Conservation (phyloP, 1,140 invertebrate genomes). For the Adoxophyes honmai region DNA sequence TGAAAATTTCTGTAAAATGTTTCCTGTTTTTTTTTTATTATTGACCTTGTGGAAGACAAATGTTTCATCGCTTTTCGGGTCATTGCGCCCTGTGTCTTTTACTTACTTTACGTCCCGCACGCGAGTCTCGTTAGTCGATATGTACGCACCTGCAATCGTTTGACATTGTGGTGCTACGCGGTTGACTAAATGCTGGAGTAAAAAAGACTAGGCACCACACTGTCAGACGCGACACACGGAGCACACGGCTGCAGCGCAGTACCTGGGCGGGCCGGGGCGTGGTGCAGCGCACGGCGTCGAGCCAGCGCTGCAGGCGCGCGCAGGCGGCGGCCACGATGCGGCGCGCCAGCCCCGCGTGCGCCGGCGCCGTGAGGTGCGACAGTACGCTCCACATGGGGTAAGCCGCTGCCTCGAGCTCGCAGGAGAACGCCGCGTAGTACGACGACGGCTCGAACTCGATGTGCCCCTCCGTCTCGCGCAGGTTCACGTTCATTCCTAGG, state of each 20-base stretch:
- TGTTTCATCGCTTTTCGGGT: too few relatives aligned
- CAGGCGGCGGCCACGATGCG: conserved; percentile 86
- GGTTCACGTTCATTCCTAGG: conserved; percentile 96
- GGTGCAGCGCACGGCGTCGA: conserved; percentile 88
- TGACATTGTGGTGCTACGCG: too few relatives aligned
- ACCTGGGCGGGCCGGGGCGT: conserved; percentile 81
- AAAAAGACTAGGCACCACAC: too few relatives aligned
- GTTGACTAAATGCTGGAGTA: too few relatives aligned
- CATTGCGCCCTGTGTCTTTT: too few relatives aligned
- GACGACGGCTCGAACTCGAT: conserved; percentile 98
- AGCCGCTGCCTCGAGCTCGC: conserved; percentile 96
- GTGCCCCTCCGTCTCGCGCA: conserved; percentile 91
- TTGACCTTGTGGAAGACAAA: too few relatives aligned
- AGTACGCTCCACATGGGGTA: conserved; percentile 98
- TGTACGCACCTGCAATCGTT: too few relatives aligned
- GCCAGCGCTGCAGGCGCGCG: conserved; percentile 89
- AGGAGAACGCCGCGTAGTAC: conserved; percentile 97
- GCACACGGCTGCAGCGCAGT: neutral
- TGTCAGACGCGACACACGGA: too few relatives aligned
- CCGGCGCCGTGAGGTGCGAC: conserved; percentile 87
- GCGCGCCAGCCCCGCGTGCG: conserved; percentile 84
- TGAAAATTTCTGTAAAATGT: too few relatives aligned
- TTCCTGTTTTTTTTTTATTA: too few relatives aligned
- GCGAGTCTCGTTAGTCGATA: too few relatives aligned
- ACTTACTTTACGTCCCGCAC: too few relatives aligned